Conservation (phyloP, 1,140 invertebrate species). For the Papilio glaucus region DNA sequence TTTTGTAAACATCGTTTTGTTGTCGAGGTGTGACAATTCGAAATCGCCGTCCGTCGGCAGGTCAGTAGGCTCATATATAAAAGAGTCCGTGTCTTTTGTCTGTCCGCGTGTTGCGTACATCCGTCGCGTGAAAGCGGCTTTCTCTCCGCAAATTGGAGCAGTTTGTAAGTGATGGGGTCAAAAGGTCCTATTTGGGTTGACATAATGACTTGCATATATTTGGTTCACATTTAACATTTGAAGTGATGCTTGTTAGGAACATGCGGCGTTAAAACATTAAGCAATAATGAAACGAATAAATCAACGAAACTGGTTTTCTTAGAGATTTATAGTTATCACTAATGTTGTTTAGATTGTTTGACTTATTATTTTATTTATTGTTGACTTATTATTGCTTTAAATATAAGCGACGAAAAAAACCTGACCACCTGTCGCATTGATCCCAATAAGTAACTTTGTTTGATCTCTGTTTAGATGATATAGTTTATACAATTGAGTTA, state of each 20-base stretch:
- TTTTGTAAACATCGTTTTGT: constrained; percentile 14
- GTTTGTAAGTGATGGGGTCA: constrained; percentile 51
- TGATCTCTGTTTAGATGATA: neutral
- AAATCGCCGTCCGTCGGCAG: constrained; percentile 32
- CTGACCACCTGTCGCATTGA: constrained; percentile 2
- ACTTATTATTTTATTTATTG: no score
- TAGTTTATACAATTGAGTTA: neutral
- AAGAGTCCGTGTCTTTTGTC: constrained; percentile 53
- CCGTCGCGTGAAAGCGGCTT: constrained; percentile 63
- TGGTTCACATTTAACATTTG: neutral
- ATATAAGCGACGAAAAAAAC: neutral
- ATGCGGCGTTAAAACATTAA: constrained; percentile 9
- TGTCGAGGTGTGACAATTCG: constrained; percentile 7
- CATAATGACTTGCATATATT: constrained; percentile 3
- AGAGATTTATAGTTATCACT: no score
- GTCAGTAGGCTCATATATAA: constrained; percentile 52
- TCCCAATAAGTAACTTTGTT: neutral
- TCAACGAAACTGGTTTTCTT: no score
- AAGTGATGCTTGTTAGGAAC: constrained; percentile 24
- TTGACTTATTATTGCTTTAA: no score
- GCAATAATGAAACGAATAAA: no score
- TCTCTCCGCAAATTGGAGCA: constrained; percentile 55
- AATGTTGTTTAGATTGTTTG: no score
- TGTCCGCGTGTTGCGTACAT: constrained; percentile 52
- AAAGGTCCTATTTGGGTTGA: constrained; percentile 46